phyloP scores from a whole-genome alignment of 23 tunicate species.

The Clavelina lepadiformis region DNA sequence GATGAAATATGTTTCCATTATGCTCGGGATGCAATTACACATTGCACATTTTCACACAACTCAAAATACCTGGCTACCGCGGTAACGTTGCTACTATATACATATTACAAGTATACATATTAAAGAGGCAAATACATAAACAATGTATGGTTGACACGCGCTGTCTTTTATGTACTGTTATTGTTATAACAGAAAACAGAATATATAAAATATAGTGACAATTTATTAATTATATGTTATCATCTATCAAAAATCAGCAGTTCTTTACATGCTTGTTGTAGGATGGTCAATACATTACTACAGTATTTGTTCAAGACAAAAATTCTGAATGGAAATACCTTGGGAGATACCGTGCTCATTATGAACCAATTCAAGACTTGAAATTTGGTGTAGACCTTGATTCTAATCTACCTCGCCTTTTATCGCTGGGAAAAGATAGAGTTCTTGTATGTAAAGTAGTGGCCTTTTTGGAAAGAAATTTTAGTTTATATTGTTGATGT shows the following conservation, averaged over 20 bases:
- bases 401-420: slow-evolving; percentile 35
- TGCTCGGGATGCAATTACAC: slow-evolving; percentile 65
- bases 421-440: slow-evolving; percentile 78
- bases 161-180: too few relatives aligned
- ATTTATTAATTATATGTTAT: too few relatives aligned
- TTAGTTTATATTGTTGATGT: too few relatives aligned
- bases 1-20: slow-evolving; percentile 54
- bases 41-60: slow-evolving; percentile 63
- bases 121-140: too few relatives aligned
- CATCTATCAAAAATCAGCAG: too few relatives aligned
- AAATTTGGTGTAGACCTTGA: slow-evolving; percentile 78
- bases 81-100: slow-evolving; percentile 10
- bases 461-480: background rate
- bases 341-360: slow-evolving; percentile 92
- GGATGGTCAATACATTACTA: slow-evolving; percentile 65
- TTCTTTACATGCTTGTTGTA: too few relatives aligned
- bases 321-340: slow-evolving; percentile 63
- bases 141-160: too few relatives aligned
- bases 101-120: too few relatives aligned
- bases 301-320: slow-evolving; percentile 39
- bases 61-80: slow-evolving; percentile 85
- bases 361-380: slow-evolving; percentile 61
- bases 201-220: too few relatives aligned
- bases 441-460: slow-evolving; percentile 36
- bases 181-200: too few relatives aligned